Base-by-base conservation (phyloP, 2,113 vertebrate species). In the Amblyopsis rosae region DNA sequence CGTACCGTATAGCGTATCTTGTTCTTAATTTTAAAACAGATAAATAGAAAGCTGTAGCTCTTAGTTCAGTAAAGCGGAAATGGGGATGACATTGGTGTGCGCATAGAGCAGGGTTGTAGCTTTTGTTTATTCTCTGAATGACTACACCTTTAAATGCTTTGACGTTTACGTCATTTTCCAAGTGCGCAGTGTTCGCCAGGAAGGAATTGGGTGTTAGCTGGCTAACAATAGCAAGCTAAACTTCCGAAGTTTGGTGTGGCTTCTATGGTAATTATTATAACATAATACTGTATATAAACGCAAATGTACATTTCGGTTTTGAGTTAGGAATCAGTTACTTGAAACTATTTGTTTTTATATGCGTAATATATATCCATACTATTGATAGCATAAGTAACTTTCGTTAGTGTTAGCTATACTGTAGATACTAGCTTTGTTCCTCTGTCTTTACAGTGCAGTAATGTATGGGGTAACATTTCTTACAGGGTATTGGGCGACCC, bases 251-350 rank as follows among this genome's bases (percentile, higher is more conserved):
- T 75, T 70, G 86, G 81, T 87, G 71, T 65, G 83, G 89, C 64
- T 93, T 94, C 92, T 93, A 93, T 94, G 93, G 93, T 93, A 90
- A 92, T 63, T 86, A 72, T 63, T 86, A 70, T 76, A 6, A 6
- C 16, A 10, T 0, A 32, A 1, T 70, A 11, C 15, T 16, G 2
- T 67, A 3, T 6, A 45, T 49, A 26, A 0, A 1, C 2, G 1
- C 35, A 41, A 6, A 41, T 41, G 4, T 41, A 5, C 35, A 6
- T 5, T 41, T 5, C 35, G 5, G 7, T 41, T 41, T 7, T 41
- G 6, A 41, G 35, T 6, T 6, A 41, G 6, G 6, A 5, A 6
- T 41, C 3, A 6, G 8, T 46, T 11, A 7, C 3, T 3, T 48
- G 3, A 16, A 49, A 9, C 32, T 6, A 63, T 19, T 19, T 9